phyloP scores from a whole-genome alignment of 2,797 vertebrate genomes.

The Epinephelus coioides region DNA sequence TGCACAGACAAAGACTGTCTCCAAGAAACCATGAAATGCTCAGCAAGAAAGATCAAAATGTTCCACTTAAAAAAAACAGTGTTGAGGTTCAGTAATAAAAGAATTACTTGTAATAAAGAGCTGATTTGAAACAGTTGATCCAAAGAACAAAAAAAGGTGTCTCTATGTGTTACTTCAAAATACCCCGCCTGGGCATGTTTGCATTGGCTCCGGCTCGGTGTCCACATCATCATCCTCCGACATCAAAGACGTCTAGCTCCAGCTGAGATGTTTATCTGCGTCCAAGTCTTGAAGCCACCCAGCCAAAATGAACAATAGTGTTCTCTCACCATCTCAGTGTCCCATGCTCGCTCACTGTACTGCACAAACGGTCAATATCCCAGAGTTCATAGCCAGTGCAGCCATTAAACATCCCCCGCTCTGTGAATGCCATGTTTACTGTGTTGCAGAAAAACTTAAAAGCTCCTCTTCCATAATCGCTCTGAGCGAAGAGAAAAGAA shows the following conservation, averaged over 20 bases:
- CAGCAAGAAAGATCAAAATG: conserved; percentile 36
- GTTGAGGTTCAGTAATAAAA: conserved; percentile 53
- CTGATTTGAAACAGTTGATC: conserved; percentile 75
- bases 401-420: conserved; percentile 82
- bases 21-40: conserved; percentile 39
- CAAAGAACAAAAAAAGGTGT: conserved; percentile 53
- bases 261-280: conserved; percentile 88
- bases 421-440: conserved; percentile 69
- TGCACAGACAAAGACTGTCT: conserved; percentile 30
- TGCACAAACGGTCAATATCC: conserved; percentile 83
- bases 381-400: conserved; percentile 87
- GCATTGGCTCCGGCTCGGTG: conserved; percentile 83
- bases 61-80: conserved; percentile 53
- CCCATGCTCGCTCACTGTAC: conserved; percentile 70
- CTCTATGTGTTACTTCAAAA: conserved; percentile 77
- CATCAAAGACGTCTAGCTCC: conserved; percentile 87
- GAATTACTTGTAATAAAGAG: conserved; percentile 54
- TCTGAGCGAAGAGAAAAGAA: conserved; percentile 88
- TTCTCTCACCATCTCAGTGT: conserved; percentile 81
- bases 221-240: conserved; percentile 84
- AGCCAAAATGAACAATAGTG: conserved; percentile 82
- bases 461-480: conserved; percentile 80
- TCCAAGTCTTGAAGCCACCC: conserved; percentile 86
- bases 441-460: conserved; percentile 66
- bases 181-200: conserved; percentile 85